Conservation (phyloP, 2,888 invertebrate species). For the Heliconius charithonia region DNA sequence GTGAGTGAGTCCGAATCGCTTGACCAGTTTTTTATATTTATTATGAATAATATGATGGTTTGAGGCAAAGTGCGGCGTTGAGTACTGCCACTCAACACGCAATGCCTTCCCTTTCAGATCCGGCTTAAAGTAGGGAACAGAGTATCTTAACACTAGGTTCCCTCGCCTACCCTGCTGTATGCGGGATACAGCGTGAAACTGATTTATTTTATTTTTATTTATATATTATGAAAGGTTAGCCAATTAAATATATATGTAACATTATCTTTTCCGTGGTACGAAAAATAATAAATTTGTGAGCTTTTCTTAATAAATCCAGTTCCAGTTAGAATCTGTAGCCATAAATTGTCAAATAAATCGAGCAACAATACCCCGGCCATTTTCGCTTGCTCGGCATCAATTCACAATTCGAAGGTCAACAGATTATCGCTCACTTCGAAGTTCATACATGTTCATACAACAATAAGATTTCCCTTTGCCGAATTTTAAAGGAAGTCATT, state of each 20-base stretch:
- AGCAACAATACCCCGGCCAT: constrained; percentile 55
- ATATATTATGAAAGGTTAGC: constrained; percentile 19
- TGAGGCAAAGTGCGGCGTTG: too few species aligned
- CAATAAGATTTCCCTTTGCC: constrained; percentile 6
- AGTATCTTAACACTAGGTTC: too few species aligned
- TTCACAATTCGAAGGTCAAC: constrained; percentile 44
- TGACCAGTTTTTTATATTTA: background rate
- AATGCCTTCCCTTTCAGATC: too few species aligned
- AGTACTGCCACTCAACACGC: too few species aligned
- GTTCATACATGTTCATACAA: constrained; percentile 27
- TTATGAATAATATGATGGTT: background rate
- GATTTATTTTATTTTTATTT: too few species aligned
- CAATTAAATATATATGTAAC: constrained; percentile 44
- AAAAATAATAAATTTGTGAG: constrained; percentile 70
- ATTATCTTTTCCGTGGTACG: constrained; percentile 46
- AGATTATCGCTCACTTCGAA: constrained; percentile 27
- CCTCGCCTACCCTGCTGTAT: too few species aligned
- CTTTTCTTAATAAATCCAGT: constrained; percentile 77
- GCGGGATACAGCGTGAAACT: too few species aligned
- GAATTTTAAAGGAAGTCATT: constrained; percentile 10
- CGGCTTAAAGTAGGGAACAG: too few species aligned
- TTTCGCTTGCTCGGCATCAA: constrained; percentile 44
- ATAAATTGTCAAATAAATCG: constrained; percentile 80
- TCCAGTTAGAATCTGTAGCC: constrained; percentile 73
- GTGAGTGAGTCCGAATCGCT: too few species aligned